Percentiles rank a stretch among this genome's conserved stretches.
Conservation (phyloP, 2,888 invertebrate species). For the Hypena proboscidalis region DNA sequence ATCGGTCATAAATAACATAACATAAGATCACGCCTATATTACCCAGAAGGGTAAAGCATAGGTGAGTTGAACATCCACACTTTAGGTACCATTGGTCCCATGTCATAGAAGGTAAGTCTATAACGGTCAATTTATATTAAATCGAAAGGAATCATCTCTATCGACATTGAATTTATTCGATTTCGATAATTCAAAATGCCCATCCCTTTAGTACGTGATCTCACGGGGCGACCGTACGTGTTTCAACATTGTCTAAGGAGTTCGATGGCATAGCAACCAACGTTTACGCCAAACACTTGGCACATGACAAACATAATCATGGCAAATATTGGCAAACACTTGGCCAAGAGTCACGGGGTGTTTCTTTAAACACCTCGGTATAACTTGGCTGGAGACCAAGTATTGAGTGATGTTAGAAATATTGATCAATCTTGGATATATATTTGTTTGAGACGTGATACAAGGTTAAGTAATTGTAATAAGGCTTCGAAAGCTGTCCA, state of each 20-base stretch:
- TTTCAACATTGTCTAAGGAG: slow-evolving; percentile 30
- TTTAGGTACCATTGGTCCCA: too few species aligned
- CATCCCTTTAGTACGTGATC: slow-evolving; percentile 31
- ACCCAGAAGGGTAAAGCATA: too few species aligned
- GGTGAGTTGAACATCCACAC: too few species aligned
- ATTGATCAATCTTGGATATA: background rate
- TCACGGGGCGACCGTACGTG: slow-evolving; percentile 36
- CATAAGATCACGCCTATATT: too few species aligned
- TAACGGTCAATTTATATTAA: too few species aligned
- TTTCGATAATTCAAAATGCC: slow-evolving; percentile 16
- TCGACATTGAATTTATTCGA: too few species aligned
- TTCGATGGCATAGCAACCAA: slow-evolving; percentile 24
- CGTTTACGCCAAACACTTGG: slow-evolving; percentile 22
- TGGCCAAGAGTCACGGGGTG: slow-evolving; percentile 8
- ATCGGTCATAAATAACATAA: too few species aligned
- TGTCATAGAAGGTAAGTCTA: too few species aligned
- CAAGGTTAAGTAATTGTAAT: too few species aligned
- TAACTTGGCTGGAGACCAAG: slow-evolving; percentile 12
- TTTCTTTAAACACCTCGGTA: slow-evolving; percentile 13
- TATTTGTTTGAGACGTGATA: background rate
- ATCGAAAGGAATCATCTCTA: too few species aligned
- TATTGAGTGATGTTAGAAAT: background rate
- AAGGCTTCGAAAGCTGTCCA: too few species aligned
- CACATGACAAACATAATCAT: slow-evolving; percentile 19
- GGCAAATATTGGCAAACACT: slow-evolving; percentile 10